phyloP scores from a whole-genome alignment of 2,113 vertebrate species.

The Solea senegalensis region DNA sequence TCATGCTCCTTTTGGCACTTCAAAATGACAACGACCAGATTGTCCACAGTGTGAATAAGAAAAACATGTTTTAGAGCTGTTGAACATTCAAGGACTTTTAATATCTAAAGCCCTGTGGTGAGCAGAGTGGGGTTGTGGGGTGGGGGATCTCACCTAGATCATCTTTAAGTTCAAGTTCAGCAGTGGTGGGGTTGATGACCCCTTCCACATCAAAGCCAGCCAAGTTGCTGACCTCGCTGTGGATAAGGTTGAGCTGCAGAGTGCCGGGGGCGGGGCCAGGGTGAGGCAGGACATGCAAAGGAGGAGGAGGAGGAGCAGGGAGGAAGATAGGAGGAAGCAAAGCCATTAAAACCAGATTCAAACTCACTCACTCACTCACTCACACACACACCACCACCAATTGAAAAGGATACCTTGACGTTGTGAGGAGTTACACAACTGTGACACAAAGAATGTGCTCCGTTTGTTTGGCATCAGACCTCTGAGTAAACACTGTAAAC shows the following conservation, averaged over 20 bases:
- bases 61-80: not conserved
- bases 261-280: slow-evolving; percentile 81
- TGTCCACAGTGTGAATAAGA: slow-evolving; percentile 26
- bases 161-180: slow-evolving; percentile 99
- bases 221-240: slow-evolving; percentile 99
- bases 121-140: not conserved
- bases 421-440: slow-evolving; percentile 3
- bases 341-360: slow-evolving; percentile 68
- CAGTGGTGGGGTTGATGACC: slow-evolving; percentile 99
- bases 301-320: slow-evolving; percentile 52
- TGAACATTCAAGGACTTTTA: slow-evolving; percentile 66
- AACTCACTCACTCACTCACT: too few relatives aligned
- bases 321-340: slow-evolving; percentile 67
- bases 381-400: slow-evolving; percentile 1
- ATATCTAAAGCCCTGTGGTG: slow-evolving; percentile 15
- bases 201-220: slow-evolving; percentile 99
- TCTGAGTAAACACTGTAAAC: too few relatives aligned
- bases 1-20: too few relatives aligned
- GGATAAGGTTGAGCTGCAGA: slow-evolving; percentile 99
- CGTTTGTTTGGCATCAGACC: too few relatives aligned
- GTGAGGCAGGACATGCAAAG: slow-evolving; percentile 62
- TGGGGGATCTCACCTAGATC: slow-evolving; percentile 90
- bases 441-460: not conserved
- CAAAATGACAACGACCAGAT: not conserved
- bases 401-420: slow-evolving; percentile 55